phyloP scores from a whole-genome alignment of 1,140 invertebrate species.

The Tribolium madens region DNA sequence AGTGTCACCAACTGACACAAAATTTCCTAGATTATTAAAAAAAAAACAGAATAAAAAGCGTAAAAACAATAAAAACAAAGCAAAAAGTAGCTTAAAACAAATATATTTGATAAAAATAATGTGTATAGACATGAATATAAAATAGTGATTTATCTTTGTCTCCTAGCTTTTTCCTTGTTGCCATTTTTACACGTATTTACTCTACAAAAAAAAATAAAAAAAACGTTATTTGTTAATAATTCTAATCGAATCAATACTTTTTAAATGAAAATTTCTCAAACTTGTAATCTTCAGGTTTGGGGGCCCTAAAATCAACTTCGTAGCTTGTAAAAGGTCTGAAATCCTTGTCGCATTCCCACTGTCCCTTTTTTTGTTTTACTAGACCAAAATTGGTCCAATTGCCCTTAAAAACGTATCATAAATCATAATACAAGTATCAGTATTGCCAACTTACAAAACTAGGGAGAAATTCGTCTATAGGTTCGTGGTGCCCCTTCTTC shows the following conservation, averaged over 20 bases:
- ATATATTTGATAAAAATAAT: no score
- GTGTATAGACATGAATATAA: no score
- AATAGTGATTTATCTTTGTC: no score
- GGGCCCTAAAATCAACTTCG: slow-evolving; percentile 7
- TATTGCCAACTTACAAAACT: slow-evolving; percentile 50
- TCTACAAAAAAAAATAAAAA: not conserved
- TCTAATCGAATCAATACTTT: not conserved
- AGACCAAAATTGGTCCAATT: slow-evolving; percentile 43
- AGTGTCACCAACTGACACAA: no score
- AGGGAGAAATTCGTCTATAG: slow-evolving; percentile 40
- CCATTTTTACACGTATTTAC: no score
- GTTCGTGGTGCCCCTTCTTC: not conserved
- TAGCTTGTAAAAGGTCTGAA: slow-evolving; percentile 5
- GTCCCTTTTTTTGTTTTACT: not conserved
- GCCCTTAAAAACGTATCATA: slow-evolving; percentile 36
- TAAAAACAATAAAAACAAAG: no score
- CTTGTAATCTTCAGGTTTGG: slow-evolving; percentile 14
- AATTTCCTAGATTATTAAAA: no score
- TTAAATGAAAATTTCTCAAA: not conserved
- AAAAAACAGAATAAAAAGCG: no score
- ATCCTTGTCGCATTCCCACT: slow-evolving; percentile 41
- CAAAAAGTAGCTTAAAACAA: no score
- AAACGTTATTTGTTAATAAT: not conserved
- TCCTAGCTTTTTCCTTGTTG: no score
- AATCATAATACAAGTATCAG: no score